Base-by-base conservation (phyloP, 2,888 invertebrate genomes). In the Melieria omissa region DNA sequence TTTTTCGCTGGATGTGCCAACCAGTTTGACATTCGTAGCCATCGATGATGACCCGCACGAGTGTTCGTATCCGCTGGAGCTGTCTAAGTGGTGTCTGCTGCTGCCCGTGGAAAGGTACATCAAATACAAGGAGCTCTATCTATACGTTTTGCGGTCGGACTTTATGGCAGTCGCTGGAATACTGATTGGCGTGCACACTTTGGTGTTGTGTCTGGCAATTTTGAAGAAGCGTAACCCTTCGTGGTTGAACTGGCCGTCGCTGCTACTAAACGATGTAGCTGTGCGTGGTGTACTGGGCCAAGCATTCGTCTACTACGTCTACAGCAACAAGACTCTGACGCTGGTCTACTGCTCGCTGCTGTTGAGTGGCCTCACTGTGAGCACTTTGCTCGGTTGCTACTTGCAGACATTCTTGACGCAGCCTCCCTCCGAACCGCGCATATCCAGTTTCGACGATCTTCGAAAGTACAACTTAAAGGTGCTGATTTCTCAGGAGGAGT, bases 241-340 rank as follows among this genome's bases (percentile, higher is more conserved):
- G 29, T 29, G 29, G 29, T 3, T 29, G 29, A 29, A 29, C 29
- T 29, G 29, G 29, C 29, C 29, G 29, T 29, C 29, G 29, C 9
- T 57, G 5, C 16, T 66, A 12, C 10, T 55, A 5, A 66, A 66
- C 46, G 47, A 57, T 16, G 4, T 57, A 16, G 47, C 57, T 29
- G 16, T 66, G 14, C 57, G 66, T 16, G 66, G 57, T 57, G 66
- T 66, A 10, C 41, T 66, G 46, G 66, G 66, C 3, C 66, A 57
- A 29, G 44, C 7, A 12, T 46, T 58, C 12, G 12, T 29, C n/a
- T 41, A 16, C 14, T 55, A 66, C 46, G 46, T 55, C 9, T 3
- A 16, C 16, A 10, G 5, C 52, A 49, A 42, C 41, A 8, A 46
- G 6, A 14, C 46, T 4, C 47, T 66, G 4, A 66, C 10, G 47